These are phyloP conservation scores for Morone chrysops DNA, from an alignment of 2,113 vertebrate species.

Conservation along the genomic window DNA sequence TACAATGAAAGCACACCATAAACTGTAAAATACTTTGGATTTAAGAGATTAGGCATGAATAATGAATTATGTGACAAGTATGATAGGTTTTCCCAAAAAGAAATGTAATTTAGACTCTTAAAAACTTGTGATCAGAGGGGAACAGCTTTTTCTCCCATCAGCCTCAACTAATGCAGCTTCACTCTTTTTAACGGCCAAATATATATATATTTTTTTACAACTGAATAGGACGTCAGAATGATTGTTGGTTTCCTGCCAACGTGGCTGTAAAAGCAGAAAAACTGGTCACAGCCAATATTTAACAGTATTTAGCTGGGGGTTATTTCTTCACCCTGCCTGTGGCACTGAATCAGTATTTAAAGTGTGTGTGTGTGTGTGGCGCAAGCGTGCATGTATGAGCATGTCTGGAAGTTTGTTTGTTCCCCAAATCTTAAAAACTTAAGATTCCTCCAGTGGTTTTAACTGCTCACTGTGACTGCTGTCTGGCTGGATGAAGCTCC, in stretches of 20 bases:
- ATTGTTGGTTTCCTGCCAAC: slow-evolving; percentile 31
- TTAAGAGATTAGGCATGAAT: background rate
- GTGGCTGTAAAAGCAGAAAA: slow-evolving; percentile 6
- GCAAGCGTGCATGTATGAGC: slow-evolving; percentile 23
- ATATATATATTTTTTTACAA: slow-evolving; percentile 14
- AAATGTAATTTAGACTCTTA: background rate
- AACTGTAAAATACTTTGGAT: background rate
- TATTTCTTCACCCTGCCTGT: slow-evolving; percentile 42
- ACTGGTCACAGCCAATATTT: slow-evolving; percentile 2
- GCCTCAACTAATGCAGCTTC: background rate
- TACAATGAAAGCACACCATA: background rate
- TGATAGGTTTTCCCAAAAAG: background rate
- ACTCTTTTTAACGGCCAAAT: background rate
- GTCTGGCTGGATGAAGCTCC: background rate
- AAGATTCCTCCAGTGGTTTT: background rate
- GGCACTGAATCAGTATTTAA: slow-evolving; percentile 1
- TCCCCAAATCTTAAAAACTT: slow-evolving; percentile 9
- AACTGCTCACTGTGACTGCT: background rate
- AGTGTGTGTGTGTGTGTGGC: slow-evolving; percentile 4
- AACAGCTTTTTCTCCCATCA: slow-evolving; percentile 30
- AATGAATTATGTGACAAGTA: background rate
- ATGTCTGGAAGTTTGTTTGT: slow-evolving; percentile 9
- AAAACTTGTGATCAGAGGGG: background rate
- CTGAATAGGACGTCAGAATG: background rate
- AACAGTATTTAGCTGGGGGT: slow-evolving; percentile 37